phyloP scores from a whole-genome alignment of 2,797 vertebrate species.

The Coregonus sp. region DNA sequence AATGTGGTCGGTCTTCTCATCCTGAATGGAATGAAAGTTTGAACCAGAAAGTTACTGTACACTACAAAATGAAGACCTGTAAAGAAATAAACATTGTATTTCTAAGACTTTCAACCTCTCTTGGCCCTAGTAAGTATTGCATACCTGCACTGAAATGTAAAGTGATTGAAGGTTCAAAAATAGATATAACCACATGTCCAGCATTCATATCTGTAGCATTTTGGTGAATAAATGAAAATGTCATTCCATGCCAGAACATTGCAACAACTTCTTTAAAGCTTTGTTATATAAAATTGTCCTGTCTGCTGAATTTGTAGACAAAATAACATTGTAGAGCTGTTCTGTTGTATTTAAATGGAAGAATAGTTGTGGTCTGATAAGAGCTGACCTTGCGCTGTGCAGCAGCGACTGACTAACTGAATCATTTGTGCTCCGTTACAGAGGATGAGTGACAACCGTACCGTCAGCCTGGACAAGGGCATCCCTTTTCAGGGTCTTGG shows the following conservation, averaged over 20 bases:
- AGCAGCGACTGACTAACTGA: not conserved
- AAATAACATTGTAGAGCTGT: no score
- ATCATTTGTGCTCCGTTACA: not conserved
- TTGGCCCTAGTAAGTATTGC: slow-evolving; percentile 40
- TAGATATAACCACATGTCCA: not conserved
- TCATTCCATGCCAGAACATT: not conserved
- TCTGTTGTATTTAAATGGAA: not conserved
- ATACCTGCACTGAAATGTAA: not conserved
- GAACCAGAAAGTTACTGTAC: slow-evolving; percentile 19
- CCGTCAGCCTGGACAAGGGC: not conserved
- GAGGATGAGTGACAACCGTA: not conserved
- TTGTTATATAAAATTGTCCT: no score
- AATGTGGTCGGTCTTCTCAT: not conserved
- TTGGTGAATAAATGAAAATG: no score
- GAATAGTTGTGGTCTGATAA: not conserved
- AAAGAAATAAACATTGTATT: slow-evolving; percentile 51
- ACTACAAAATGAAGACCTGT: slow-evolving; percentile 21
- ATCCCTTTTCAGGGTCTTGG: not conserved
- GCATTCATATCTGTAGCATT: no score
- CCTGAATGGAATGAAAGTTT: not conserved
- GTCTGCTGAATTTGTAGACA: no score
- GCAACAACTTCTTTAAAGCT: not conserved
- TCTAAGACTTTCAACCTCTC: slow-evolving; percentile 58
- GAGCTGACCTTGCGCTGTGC: not conserved
- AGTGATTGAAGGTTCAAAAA: not conserved